Evolutionary conservation across 2,113 vertebrate species (phyloP), one percentile per base, ranked within the genome.

Genomic region (Ptilorrhoa leucosticta): DNA sequence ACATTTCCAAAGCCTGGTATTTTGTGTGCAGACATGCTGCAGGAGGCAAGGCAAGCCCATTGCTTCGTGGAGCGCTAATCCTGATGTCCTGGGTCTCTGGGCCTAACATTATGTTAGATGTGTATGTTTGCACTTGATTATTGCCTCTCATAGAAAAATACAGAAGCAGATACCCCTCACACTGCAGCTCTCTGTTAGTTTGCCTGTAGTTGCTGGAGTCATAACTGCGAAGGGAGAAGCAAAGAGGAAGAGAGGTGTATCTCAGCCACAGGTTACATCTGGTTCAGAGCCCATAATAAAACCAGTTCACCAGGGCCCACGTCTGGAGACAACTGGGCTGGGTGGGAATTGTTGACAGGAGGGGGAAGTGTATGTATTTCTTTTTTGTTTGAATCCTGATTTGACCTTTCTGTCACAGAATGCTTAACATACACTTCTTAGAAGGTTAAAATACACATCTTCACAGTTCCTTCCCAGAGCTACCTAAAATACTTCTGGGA

Each of bases 1-100:
- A 9, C 22, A 4, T 71, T 65, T 73, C 50, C 58, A 92, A 57
- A 90, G 31, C 27, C 44, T 1, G 6, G n/a, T 50, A 24, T 65
- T 78, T 26, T n/a, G 31, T 7, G 1, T 47, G 44, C 75, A 76
- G 86, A 24, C 68, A 48, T 31, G 75, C 1, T 5, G 51, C 63
- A 88, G 53, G 68, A 76, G 45, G 26, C 83, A 69, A 64, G 28
- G 47, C 40, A 73, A 53, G 37, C 56, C 0, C 1, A 15, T 19
- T 60, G 53, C 79, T 83, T 76, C 0, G 0, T 8, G 27, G 40
- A 69, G 17, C 0, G 0, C 60, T 73, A 56, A 56, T 39, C 37
- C 63, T 65, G 58, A n/a, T 2, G 4, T 50, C n/a, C 61, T 39
- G 39, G 10, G 33, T 69, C 24, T 37, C 45, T 87, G 54, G 20